Base-by-base conservation (phyloP, 1,140 invertebrate species). In the Drosophila parvula region DNA sequence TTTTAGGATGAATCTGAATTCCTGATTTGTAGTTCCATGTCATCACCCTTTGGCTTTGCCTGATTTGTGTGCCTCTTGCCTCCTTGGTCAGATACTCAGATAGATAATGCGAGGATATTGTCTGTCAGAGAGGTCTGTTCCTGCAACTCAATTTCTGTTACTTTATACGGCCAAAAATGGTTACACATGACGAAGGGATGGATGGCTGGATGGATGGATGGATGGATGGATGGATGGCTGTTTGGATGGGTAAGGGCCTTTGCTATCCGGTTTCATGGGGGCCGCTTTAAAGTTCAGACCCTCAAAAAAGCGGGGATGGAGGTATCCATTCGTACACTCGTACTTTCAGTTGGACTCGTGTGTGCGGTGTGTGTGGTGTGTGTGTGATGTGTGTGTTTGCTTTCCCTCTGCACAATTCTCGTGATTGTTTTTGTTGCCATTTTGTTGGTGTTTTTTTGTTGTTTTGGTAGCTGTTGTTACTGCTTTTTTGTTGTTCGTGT, bases 341-440 rank as follows among this genome's bases (percentile, higher is more conserved):
- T 45, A 22, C 32, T 44, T 45, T 38, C 57, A 32, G 43, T 36
- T 14, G 30, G 57, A 43, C 36, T 55, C n/a, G 32, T 38, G 4
- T 45, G 56, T 36, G 58, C 18, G 64, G 50, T 7, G 48, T 30
- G 47, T 9, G 47, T 28, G 27, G 14, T 48, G 45, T 56, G 57
- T 70, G 28, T 71, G 36, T 27, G 16, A 8, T 32, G 48, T 71
- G 59, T 74, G 36, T 47, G 51, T 65, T 69, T 30, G 69, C 32
- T 65, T 81, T 61, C 41, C 71, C 64, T 58, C 56, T 48, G 56
- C 60, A 62, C 50, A 81, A 59, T 77, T 74, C 60, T 65, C 58
- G 74, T 63, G 38, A 47, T 83, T 74, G 80, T 74, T 79, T 60
- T 73, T 56, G 57, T 53, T 50, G 56, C 36, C 45, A 38, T n/a